Percentiles rank a stretch among this genome's conserved stretches.
These are phyloP conservation scores for Dasyornis broadbenti DNA, from an alignment of 2,113 vertebrate genomes.

Conservation along the genomic window DNA sequence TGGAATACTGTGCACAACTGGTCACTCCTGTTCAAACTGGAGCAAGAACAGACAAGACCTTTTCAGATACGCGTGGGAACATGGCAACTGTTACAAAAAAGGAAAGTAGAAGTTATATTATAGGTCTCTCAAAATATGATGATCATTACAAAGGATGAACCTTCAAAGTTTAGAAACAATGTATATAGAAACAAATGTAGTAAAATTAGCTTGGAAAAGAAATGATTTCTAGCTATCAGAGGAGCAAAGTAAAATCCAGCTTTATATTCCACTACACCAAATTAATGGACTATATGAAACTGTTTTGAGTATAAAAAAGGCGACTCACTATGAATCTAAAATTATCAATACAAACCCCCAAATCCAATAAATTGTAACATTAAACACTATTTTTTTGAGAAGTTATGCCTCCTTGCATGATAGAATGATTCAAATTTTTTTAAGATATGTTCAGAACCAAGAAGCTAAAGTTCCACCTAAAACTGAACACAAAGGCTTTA, in stretches of 20 bases:
- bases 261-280: neutral
- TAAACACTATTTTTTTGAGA: neutral
- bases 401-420: neutral
- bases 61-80: neutral
- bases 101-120: neutral
- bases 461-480: neutral
- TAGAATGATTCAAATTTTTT: neutral
- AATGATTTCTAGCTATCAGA: neutral
- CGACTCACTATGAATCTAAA: neutral
- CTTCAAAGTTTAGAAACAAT: neutral
- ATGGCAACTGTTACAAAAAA: rapidly evolving
- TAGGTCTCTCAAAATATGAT: neutral
- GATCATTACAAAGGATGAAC: neutral
- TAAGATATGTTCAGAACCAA: neutral
- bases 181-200: neutral
- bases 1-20: neutral
- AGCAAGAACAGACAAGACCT: neutral
- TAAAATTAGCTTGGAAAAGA: neutral
- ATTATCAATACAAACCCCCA: neutral
- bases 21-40: neutral
- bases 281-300: neutral
- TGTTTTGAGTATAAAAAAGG: neutral
- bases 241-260: neutral
- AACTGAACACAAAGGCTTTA: neutral
- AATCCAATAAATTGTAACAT: neutral